A percentile compares a stretch with the other conserved stretches of the same genome.
These are phyloP conservation scores for Halesus radiatus DNA, from an alignment of 1,140 invertebrate genomes.

Conservation along the genomic window DNA sequence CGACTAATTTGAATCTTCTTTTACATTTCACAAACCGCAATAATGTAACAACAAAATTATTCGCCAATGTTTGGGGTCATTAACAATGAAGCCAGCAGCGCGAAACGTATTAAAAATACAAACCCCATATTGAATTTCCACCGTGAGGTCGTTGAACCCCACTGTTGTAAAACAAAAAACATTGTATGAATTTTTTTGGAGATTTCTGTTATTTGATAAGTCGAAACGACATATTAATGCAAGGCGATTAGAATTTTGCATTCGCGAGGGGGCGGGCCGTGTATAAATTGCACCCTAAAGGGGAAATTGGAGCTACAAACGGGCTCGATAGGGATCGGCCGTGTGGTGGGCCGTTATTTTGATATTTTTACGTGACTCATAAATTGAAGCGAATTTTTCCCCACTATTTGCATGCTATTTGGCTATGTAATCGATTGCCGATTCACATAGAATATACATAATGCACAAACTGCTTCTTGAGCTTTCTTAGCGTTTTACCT, in stretches of 20 bases:
- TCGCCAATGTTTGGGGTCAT: too few species aligned
- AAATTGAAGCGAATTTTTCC: neutral
- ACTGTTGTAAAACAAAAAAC: neutral
- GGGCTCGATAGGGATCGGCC: neutral
- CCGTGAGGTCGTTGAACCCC: neutral
- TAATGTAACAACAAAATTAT: too few species aligned
- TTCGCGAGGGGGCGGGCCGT: neutral
- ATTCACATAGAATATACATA: too few species aligned
- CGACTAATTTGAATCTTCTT: too few species aligned
- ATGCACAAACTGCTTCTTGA: too few species aligned
- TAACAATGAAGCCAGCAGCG: neutral
- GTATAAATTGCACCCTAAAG: too few species aligned
- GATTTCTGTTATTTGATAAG: neutral
- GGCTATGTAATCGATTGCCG: too few species aligned
- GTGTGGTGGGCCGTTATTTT: neutral
- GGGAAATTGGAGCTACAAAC: neutral
- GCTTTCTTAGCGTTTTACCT: too few species aligned
- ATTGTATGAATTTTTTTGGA: neutral
- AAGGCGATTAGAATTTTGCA: neutral
- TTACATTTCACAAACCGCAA: too few species aligned
- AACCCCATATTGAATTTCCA: neutral
- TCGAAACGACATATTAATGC: too few species aligned
- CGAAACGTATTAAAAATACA: neutral
- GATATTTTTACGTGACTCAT: neutral
- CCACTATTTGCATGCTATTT: neutral